Conservation (phyloP, 2,888 invertebrate genomes). For the Chrysolina americana region DNA sequence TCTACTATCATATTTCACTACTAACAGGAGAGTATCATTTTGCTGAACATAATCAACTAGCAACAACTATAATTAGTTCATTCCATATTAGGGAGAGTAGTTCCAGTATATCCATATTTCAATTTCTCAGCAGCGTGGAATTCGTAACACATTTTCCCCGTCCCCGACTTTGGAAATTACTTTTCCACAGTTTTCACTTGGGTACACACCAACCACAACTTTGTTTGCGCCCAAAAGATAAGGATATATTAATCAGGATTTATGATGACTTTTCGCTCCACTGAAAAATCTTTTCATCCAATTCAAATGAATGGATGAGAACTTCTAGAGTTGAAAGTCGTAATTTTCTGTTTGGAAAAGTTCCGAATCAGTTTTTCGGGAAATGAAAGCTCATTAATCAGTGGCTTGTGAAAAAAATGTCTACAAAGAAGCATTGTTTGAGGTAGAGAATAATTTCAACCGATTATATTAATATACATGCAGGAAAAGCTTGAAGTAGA, state of each 20-base stretch:
- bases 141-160: no score
- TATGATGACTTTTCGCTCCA: constrained; percentile 3
- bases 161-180: neutral
- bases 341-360: constrained; percentile 2
- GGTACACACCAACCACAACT: neutral
- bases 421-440: neutral
- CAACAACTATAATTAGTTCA: no score
- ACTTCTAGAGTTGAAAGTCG: neutral
- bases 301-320: neutral
- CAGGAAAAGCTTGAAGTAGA: no score
- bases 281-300: neutral
- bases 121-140: no score
- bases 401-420: neutral
- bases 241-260: constrained; percentile 7
- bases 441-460: neutral
- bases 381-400: neutral
- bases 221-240: neutral
- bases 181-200: neutral
- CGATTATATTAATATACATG: neutral
- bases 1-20: no score
- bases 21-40: no score
- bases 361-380: neutral
- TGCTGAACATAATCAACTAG: no score
- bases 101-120: no score
- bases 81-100: no score